These are phyloP conservation scores for Gymnocephalus cernua DNA, from an alignment of 2,113 vertebrate genomes.

Conservation along the genomic window DNA sequence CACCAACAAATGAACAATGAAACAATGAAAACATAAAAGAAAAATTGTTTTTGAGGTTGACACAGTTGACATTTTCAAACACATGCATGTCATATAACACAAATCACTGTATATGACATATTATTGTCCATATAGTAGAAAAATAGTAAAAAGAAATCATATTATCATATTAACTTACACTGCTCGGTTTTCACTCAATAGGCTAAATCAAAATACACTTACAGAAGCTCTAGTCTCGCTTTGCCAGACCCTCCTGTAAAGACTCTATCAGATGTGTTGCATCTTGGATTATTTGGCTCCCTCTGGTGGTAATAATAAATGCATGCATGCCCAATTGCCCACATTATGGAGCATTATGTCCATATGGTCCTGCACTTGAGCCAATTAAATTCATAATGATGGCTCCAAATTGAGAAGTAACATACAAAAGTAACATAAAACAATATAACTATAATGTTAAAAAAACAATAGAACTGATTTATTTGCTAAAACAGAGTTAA, in stretches of 20 bases:
- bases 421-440: neutral
- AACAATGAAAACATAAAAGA: neutral
- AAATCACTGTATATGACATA: neutral
- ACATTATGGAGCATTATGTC: neutral
- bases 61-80: neutral
- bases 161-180: neutral
- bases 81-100: neutral
- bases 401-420: neutral
- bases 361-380: neutral
- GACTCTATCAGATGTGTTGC: neutral
- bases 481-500: no score
- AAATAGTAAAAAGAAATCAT: no score
- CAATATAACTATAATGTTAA: no score
- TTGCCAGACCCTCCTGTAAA: no score
- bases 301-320: conserved; percentile 33
- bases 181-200: neutral
- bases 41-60: neutral
- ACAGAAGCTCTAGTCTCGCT: neutral
- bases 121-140: neutral
- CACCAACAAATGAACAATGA: neutral
- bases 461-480: neutral
- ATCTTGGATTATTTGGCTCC: conserved; percentile 24
- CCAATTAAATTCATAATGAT: neutral
- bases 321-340: neutral
- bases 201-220: neutral